Conservation (phyloP, 2,888 invertebrate species). For the Falcaria lacertinaria region DNA sequence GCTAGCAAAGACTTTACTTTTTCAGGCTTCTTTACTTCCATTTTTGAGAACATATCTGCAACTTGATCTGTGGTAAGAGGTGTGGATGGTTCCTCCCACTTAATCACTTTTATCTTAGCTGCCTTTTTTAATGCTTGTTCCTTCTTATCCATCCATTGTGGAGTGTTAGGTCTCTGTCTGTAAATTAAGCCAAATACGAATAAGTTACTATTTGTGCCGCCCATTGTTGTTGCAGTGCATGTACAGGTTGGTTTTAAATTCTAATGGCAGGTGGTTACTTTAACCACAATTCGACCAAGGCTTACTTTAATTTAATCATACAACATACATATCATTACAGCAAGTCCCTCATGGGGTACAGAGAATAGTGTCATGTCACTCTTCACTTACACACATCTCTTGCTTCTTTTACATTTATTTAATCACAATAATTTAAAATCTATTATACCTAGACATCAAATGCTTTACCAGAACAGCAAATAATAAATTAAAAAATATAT, state of each 20-base stretch:
- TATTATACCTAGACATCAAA: no score
- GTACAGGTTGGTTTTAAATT: not conserved
- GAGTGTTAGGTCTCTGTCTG: constrained; percentile 89
- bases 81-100: constrained; percentile 81
- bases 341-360: no score
- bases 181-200: not conserved
- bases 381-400: no score
- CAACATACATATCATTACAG: no score
- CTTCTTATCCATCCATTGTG: constrained; percentile 92
- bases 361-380: no score
- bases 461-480: no score
- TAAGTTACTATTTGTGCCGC: not conserved
- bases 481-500: no score
- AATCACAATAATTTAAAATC: no score
- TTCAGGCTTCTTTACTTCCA: constrained; percentile 48
- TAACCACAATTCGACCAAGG: no score
- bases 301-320: no score
- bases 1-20: constrained; percentile 83
- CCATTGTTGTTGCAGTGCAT: not conserved
- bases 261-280: no score
- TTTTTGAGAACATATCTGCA: constrained; percentile 78
- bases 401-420: no score
- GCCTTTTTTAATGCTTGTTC: constrained; percentile 91
- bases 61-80: constrained; percentile 78
- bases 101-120: constrained; percentile 86